A percentile compares a stretch with the other conserved stretches of the same genome.
Evolutionary conservation across 2,797 vertebrate species (phyloP).

Genomic region (Sus cebifrons): DNA sequence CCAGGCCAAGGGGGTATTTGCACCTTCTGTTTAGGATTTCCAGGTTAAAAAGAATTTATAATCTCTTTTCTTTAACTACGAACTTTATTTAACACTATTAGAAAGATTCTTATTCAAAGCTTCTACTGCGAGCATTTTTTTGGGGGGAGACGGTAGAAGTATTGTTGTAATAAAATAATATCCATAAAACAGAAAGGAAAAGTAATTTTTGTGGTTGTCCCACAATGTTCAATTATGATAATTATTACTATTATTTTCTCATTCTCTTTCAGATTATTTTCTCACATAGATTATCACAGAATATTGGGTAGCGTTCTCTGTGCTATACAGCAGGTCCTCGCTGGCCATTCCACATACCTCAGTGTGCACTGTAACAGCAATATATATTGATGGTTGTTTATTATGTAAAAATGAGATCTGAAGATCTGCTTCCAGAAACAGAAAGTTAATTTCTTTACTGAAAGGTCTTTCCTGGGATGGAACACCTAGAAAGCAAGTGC

Average conservation of each 20-base stretch:
- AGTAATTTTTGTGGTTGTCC: conserved; percentile 5
- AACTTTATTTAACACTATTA: conserved; percentile 36
- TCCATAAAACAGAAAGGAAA: neutral
- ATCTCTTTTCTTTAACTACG: neutral
- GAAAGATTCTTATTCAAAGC: conserved; percentile 12
- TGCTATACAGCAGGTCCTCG: too few relatives aligned
- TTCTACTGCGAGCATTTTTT: neutral
- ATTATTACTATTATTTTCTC: neutral
- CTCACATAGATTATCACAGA: too few relatives aligned
- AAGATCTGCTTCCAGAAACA: neutral
- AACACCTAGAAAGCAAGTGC: neutral
- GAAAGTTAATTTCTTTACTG: neutral
- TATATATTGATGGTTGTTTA: neutral
- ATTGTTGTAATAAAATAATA: neutral
- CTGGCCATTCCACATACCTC: too few relatives aligned
- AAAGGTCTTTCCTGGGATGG: neutral
- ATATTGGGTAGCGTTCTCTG: too few relatives aligned
- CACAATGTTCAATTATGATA: neutral
- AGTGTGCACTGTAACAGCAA: neutral
- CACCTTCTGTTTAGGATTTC: neutral
- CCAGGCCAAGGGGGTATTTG: neutral
- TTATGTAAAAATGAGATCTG: conserved; percentile 21
- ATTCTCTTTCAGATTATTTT: too few relatives aligned
- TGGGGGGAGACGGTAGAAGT: neutral
- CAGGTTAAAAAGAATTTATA: neutral